phyloP scores from a whole-genome alignment of 2,797 vertebrate species.

The Antrozous pallidus region DNA sequence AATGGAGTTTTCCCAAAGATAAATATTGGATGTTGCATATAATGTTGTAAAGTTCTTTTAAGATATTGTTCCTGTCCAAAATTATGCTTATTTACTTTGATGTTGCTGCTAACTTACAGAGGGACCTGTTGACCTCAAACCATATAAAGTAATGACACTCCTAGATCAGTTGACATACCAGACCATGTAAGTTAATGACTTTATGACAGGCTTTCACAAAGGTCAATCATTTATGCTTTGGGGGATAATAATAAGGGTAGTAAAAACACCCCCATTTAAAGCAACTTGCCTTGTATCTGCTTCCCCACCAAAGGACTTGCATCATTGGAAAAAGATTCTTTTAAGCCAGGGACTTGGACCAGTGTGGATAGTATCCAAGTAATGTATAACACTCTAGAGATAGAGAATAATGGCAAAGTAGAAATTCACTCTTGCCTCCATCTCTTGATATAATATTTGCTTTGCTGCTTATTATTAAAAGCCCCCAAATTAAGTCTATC shows the following conservation, averaged over 20 bases:
- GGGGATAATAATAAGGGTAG: background rate
- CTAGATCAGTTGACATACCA: background rate
- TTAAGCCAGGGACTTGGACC: background rate
- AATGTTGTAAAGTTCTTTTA: background rate
- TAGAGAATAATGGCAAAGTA: background rate
- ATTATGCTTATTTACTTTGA: slow-evolving; percentile 1
- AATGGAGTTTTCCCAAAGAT: background rate
- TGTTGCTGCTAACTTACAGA: background rate
- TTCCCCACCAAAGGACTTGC: background rate
- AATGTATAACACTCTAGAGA: background rate
- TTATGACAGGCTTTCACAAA: background rate
- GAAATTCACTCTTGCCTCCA: background rate
- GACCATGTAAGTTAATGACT: background rate
- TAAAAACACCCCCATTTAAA: background rate
- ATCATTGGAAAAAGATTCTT: background rate
- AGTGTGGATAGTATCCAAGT: background rate
- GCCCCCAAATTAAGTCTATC: background rate
- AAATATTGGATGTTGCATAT: background rate
- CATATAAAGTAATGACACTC: background rate
- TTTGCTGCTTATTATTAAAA: background rate
- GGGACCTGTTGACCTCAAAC: background rate
- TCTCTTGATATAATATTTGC: background rate
- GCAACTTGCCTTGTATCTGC: background rate
- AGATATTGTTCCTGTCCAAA: background rate
- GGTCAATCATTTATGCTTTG: background rate